phyloP scores from a whole-genome alignment of 2,797 vertebrate genomes.

The Fratercula arctica region DNA sequence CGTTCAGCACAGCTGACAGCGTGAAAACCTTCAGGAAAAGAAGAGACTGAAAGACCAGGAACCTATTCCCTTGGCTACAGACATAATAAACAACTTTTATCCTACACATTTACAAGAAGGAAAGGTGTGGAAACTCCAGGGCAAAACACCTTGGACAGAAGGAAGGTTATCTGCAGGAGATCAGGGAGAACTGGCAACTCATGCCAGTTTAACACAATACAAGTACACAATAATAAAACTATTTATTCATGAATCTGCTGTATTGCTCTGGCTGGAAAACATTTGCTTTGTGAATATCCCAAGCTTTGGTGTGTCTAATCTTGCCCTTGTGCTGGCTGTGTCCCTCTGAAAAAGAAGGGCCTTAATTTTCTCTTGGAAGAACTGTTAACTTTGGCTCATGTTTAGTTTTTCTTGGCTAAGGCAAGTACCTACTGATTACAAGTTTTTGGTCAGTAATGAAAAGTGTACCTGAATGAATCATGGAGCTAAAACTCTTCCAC shows the following conservation, averaged over 20 bases:
- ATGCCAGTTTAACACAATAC: background rate
- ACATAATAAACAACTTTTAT: background rate
- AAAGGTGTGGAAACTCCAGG: background rate
- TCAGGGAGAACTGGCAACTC: background rate
- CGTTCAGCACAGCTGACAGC: background rate
- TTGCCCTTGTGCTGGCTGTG: background rate
- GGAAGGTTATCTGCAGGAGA: background rate
- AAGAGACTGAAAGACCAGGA: background rate
- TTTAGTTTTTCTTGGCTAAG: background rate
- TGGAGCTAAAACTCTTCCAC: constrained; percentile 3
- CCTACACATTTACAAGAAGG: background rate
- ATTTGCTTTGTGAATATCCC: background rate
- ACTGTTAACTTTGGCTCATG: background rate
- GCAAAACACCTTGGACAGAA: background rate
- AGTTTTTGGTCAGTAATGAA: background rate
- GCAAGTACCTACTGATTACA: constrained; percentile 5
- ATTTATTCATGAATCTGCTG: background rate
- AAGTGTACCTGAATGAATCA: constrained; percentile 52
- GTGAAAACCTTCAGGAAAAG: background rate
- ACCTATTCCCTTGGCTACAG: background rate
- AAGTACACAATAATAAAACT: background rate
- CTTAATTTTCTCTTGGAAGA: background rate
- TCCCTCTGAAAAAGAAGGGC: background rate
- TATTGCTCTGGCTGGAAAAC: background rate
- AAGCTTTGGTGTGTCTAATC: background rate